Base-by-base conservation (phyloP, 2,888 invertebrate genomes). In the Heliconius aoede region DNA sequence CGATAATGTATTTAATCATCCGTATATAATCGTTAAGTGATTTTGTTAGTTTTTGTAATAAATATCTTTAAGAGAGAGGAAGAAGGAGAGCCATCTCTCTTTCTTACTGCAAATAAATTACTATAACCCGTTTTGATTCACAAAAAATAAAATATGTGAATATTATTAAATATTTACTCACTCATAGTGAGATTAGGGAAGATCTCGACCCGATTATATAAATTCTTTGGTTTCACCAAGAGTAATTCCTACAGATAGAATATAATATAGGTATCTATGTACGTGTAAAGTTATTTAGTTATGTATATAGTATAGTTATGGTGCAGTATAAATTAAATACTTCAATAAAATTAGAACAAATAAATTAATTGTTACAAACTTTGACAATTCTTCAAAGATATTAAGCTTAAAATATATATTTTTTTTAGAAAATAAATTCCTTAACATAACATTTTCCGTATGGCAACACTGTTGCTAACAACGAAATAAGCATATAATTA, bases 401-500 rank as follows among this genome's bases (percentile, higher is more conserved):
- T 46, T 46, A 21, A 21, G 21, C 3, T 46, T 21, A 21, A 18
- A 21, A 4, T 11, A 15, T 21, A n/a, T n/a, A n/a, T n/a, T 55
- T n/a, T n/a, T 55, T 55, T 55, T n/a, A 55, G 55, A n/a, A n/a
- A n/a, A 46, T 21, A 55, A 55, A 55, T 55, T 28, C 26, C 26
- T 26, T 11, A 60, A 60, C 15, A 26, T 26, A 15, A 62, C 26
- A 62, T 62, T 28, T 30, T 8, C 24, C 65, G 8, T n/a, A 65
- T 65, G 24, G 65, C 65, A 65, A 65, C 65, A 69, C 69, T 32
- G 55, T 69, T 55, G 30, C 28, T 24, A 55, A 55, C 69, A 55
- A 55, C 46, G 9, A 51, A 7, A n/a, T 28, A 55, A 69, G 51
- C n/a, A 69, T 32, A 69, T 24, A 30, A 69, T 32, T n/a, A 30